Percentiles rank a stretch among this genome's conserved stretches.
phyloP scores from a whole-genome alignment of 1,140 invertebrate genomes.

The Brachionus angularis region DNA sequence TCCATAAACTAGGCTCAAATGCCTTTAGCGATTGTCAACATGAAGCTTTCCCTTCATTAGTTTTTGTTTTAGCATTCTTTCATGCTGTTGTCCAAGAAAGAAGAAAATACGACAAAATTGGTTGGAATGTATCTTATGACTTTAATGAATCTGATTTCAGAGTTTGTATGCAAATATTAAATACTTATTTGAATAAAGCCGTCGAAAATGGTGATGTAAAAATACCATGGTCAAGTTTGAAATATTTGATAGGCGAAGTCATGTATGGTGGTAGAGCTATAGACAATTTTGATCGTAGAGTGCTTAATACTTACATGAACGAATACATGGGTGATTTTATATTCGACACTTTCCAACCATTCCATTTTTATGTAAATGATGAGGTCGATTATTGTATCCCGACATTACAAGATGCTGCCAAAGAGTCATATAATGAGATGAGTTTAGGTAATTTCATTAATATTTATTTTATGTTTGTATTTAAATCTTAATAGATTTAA shows the following conservation, averaged over 20 bases:
- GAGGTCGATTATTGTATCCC: slow-evolving; percentile 74
- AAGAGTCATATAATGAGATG: slow-evolving; percentile 23
- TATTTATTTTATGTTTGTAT: not conserved
- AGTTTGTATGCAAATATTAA: slow-evolving; percentile 75
- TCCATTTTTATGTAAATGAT: slow-evolving; percentile 76
- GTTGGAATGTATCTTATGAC: slow-evolving; percentile 86
- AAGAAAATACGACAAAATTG: slow-evolving; percentile 83
- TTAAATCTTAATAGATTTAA: not conserved
- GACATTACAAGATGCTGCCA: slow-evolving; percentile 66
- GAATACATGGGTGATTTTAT: slow-evolving; percentile 89
- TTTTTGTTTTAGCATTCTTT: slow-evolving; percentile 82
- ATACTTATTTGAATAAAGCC: slow-evolving; percentile 73
- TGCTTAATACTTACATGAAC: slow-evolving; percentile 80
- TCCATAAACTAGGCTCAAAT: slow-evolving; percentile 71
- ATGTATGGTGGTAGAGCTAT: slow-evolving; percentile 88
- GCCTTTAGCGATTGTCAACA: slow-evolving; percentile 70
- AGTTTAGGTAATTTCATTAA: slow-evolving; percentile 54
- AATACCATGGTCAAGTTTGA: slow-evolving; percentile 80
- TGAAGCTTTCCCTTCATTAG: slow-evolving; percentile 68
- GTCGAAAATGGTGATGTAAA: slow-evolving; percentile 61
- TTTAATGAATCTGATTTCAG: slow-evolving; percentile 86
- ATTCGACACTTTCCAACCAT: slow-evolving; percentile 79
- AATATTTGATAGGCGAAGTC: slow-evolving; percentile 84
- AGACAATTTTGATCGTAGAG: slow-evolving; percentile 77
- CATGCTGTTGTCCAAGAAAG: slow-evolving; percentile 82